Evolutionary conservation across 2,888 invertebrate species (phyloP).

Genomic region (Spicauda simplicius): DNA sequence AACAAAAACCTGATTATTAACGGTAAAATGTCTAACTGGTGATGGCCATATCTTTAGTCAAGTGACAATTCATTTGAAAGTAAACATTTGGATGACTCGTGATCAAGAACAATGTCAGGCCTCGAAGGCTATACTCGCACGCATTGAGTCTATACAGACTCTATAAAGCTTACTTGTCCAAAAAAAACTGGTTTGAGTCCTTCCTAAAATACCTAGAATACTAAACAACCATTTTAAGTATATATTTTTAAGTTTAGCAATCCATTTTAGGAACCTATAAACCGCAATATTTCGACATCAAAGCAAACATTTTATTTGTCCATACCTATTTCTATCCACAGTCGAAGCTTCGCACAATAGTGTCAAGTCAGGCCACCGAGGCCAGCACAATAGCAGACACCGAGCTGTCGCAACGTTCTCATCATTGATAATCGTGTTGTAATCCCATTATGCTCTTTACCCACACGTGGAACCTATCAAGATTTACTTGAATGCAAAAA

Average conservation of each 20-base stretch:
- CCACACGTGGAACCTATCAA: conserved; percentile 65
- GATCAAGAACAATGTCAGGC: too few species aligned
- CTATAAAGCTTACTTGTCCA: too few species aligned
- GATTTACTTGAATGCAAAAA: conserved; percentile 48
- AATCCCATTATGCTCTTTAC: conserved; percentile 74
- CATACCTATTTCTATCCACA: conserved; percentile 18
- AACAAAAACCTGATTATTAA: too few species aligned
- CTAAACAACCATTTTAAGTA: too few species aligned
- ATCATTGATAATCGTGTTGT: conserved; percentile 75
- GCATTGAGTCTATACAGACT: too few species aligned
- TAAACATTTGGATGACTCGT: too few species aligned
- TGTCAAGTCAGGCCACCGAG: conserved; percentile 34
- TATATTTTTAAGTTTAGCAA: background rate
- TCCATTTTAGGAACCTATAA: background rate
- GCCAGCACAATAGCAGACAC: conserved; percentile 40
- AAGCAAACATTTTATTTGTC: background rate
- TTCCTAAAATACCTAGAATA: too few species aligned
- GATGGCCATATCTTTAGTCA: too few species aligned
- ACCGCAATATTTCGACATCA: background rate
- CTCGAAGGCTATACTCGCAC: too few species aligned
- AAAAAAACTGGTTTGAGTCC: too few species aligned
- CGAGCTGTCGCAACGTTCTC: conserved; percentile 62
- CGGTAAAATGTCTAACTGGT: too few species aligned
- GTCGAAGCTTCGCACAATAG: conserved; percentile 36
- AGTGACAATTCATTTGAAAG: too few species aligned